Percentiles rank a stretch among this genome's conserved stretches.
These are phyloP conservation scores for Ametastegia equiseti DNA, from an alignment of 2,888 invertebrate species.

Conservation along the genomic window DNA sequence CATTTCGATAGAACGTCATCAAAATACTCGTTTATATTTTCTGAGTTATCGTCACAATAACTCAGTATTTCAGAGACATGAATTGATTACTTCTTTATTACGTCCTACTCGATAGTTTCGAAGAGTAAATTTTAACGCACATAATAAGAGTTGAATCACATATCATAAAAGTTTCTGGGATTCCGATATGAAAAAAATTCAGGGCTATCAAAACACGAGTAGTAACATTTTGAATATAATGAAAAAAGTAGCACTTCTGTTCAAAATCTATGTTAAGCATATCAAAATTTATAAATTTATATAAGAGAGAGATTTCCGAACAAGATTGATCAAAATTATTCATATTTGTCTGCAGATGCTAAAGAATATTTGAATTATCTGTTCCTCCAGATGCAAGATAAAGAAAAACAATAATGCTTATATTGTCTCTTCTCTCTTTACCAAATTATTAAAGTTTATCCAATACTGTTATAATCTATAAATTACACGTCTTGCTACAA, in stretches of 20 bases:
- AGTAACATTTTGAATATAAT: slow-evolving; percentile 27
- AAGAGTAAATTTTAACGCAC: neutral
- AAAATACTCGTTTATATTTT: no score
- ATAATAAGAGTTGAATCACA: neutral
- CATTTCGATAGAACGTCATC: no score
- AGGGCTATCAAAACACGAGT: slow-evolving; percentile 7
- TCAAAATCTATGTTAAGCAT: slow-evolving; percentile 33
- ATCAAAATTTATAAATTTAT: slow-evolving; percentile 13
- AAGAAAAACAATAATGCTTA: neutral
- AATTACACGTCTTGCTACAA: slow-evolving; percentile 54
- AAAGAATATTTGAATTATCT: neutral
- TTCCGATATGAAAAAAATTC: slow-evolving; percentile 23
- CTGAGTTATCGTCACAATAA: no score
- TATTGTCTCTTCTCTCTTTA: slow-evolving; percentile 22
- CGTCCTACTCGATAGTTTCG: no score
- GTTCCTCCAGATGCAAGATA: no score
- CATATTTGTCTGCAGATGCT: neutral
- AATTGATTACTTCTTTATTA: no score
- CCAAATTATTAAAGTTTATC: slow-evolving; percentile 1
- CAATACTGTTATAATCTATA: slow-evolving; percentile 33
- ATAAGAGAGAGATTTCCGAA: neutral
- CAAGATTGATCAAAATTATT: neutral
- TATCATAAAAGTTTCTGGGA: neutral
- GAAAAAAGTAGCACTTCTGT: slow-evolving; percentile 34
- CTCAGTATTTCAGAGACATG: no score